These are phyloP conservation scores for Pelecanoides urinatrix DNA, from an alignment of 2,113 vertebrate genomes.

Conservation along the genomic window DNA sequence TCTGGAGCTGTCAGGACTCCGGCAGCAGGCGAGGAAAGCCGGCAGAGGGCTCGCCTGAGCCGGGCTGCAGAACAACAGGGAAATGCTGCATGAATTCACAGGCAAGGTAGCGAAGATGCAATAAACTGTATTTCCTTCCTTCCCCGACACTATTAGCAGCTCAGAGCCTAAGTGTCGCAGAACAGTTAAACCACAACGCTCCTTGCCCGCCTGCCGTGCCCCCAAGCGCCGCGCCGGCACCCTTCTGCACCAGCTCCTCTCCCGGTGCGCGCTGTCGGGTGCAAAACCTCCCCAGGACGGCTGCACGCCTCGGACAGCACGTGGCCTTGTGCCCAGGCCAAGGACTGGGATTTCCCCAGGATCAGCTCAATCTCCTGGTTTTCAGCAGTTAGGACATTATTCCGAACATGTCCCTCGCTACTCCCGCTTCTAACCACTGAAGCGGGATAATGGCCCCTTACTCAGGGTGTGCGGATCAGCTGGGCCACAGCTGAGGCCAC, in stretches of 20 bases:
- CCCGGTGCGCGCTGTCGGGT: rapidly evolving
- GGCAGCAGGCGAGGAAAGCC: neutral
- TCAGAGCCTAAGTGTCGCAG: neutral
- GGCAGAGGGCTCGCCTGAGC: constrained; percentile 24
- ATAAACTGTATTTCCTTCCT: neutral
- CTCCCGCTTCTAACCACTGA: neutral
- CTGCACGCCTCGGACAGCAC: neutral
- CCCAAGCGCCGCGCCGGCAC: neutral
- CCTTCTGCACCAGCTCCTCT: neutral
- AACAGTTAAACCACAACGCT: neutral
- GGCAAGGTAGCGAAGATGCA: neutral
- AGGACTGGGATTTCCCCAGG: neutral
- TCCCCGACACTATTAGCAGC: neutral
- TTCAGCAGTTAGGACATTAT: neutral
- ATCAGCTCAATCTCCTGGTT: neutral
- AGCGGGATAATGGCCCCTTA: rapidly evolving
- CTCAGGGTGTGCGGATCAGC: neutral
- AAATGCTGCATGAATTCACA: rapidly evolving
- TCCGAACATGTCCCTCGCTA: rapidly evolving
- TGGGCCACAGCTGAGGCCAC: neutral
- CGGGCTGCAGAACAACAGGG: no score
- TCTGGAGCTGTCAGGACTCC: neutral
- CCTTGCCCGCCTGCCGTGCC: neutral
- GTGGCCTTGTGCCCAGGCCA: neutral
- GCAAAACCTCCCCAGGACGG: neutral